Base-by-base conservation (phyloP, 2,888 invertebrate genomes). In the Drosophila borborema region DNA sequence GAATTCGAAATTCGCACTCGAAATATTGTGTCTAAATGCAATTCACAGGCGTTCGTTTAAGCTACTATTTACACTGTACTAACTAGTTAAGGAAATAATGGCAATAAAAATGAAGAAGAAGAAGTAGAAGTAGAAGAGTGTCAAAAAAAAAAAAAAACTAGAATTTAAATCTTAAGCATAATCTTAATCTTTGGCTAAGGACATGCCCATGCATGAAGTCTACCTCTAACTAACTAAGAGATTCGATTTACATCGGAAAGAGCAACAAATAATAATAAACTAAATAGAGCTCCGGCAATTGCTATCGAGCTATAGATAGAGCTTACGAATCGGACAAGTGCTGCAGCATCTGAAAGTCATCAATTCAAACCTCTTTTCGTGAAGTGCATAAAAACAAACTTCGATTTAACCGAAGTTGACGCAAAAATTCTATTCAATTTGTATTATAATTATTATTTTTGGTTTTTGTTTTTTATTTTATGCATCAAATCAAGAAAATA, bases 171-270 rank as follows among this genome's bases (percentile, higher is more conserved):
- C 76, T 75, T 80, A 40, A 46, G 48, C 76, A 14, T 74, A 80
- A 46, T 49, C 38, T 5, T 28, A 28, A 28, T 28, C 64, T 28
- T 53, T 54, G 54, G 28, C 72, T 80, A 74, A 55, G 75, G 71
- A 75, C 83, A 84, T 84, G 89, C 83, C 72, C 72, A 83, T 86
- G 86, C 86, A 86, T 84, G 86, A 75, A 68, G 41, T 53, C 75
- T 70, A 77, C 58, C 20, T 28, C 49, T 54, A 56, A 28, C 49
- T 54, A 56, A 36, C 18, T 54, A 20, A 41, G 41, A 41, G 41
- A 31, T 36, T 6, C 0, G 28, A 43, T 9, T 28, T 28, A 10
- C 6, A 9, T 38, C 46, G 31, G 40, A 59, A 14, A 49, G 18
- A 14, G 9, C 12, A 60, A 41, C 36, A 60, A 60, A 18, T 40